Evolutionary conservation across 2,113 vertebrate genomes (phyloP).

Genomic region (Cavia porcellus): DNA sequence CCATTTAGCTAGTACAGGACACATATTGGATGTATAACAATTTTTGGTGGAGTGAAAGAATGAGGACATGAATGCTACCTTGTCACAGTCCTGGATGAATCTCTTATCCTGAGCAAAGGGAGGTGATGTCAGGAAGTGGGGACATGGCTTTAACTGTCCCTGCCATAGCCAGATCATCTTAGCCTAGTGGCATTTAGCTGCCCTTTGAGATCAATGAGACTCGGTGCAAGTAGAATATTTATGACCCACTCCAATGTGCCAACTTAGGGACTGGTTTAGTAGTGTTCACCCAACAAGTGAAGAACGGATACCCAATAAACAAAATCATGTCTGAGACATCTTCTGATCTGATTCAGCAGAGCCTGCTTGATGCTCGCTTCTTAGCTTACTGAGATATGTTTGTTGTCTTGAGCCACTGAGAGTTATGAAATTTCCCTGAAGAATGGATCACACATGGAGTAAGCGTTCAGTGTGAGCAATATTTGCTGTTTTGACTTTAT

Average conservation of each 20-base stretch:
- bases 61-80: neutral
- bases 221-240: neutral
- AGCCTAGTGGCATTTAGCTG: neutral
- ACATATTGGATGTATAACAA: neutral
- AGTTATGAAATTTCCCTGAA: conserved; percentile 9
- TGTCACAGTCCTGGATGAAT: neutral
- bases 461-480: neutral
- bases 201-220: neutral
- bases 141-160: neutral
- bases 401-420: neutral
- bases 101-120: neutral
- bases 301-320: neutral
- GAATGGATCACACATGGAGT: neutral
- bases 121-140: neutral
- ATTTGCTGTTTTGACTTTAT: neutral
- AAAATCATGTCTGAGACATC: neutral
- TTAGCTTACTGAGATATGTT: neutral
- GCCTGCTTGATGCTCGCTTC: neutral
- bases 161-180: neutral
- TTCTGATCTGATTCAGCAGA: neutral
- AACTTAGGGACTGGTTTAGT: neutral
- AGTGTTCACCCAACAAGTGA: neutral
- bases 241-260: neutral
- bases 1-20: neutral
- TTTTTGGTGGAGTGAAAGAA: conserved; percentile 28